phyloP scores from a whole-genome alignment of 2,797 vertebrate genomes.

The Urophycis tenuis region DNA sequence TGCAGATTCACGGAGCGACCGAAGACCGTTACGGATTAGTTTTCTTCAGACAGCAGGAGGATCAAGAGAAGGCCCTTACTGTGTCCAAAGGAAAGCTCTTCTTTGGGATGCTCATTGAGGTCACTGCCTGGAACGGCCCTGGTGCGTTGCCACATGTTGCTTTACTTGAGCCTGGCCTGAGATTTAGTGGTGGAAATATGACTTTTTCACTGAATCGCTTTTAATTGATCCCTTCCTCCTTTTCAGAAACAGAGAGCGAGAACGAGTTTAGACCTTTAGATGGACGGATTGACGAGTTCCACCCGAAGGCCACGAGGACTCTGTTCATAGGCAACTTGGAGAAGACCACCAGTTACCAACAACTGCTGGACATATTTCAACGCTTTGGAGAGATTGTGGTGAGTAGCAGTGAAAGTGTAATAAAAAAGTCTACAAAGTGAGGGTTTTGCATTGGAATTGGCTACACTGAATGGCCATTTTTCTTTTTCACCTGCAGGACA shows the following conservation, averaged over 20 bases:
- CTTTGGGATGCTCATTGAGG: conserved; percentile 99
- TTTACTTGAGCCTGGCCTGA: not conserved
- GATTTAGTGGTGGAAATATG: not conserved
- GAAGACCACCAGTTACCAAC: conserved; percentile 95
- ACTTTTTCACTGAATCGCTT: not conserved
- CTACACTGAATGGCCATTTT: conserved; percentile 2
- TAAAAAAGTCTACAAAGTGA: not conserved
- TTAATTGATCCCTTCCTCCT: not conserved
- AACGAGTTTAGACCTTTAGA: conserved; percentile 97
- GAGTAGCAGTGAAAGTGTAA: conserved; percentile 36
- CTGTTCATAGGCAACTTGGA: conserved; percentile 99
- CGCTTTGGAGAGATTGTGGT: conserved; percentile 99
- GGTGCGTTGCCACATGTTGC: conserved; percentile 66
- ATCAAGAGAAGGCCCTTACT: conserved; percentile 95
- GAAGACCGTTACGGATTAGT: conserved; percentile 97
- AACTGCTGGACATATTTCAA: conserved; percentile 95
- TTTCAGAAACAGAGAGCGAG: conserved; percentile 93
- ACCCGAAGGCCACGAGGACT: conserved; percentile 95
- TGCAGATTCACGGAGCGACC: conserved; percentile 93
- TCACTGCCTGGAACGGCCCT: conserved; percentile 96
- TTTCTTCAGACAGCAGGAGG: conserved; percentile 98
- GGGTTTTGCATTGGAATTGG: conserved; percentile 8
- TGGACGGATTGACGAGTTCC: conserved; percentile 97
- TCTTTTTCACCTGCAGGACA: conserved; percentile 74
- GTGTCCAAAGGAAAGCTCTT: conserved; percentile 98